Evolutionary conservation across 2,797 vertebrate species (phyloP).

Genomic region (Cryptoprocta ferox): DNA sequence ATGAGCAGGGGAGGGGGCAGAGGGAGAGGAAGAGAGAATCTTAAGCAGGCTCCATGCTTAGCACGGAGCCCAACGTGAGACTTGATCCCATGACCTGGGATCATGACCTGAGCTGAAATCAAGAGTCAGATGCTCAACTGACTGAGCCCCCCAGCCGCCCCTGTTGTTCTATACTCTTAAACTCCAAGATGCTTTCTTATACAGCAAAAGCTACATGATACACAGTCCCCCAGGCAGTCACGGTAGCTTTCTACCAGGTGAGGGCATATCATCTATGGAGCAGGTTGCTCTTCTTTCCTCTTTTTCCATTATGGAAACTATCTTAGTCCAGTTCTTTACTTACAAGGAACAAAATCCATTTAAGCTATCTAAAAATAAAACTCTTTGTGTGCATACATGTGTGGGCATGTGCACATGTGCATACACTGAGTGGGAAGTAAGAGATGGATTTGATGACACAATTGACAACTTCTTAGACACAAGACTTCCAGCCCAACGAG

Average conservation of each 20-base stretch:
- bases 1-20: too few species aligned
- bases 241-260: neutral
- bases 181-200: neutral
- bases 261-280: neutral
- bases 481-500: neutral
- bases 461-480: neutral
- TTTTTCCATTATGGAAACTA: neutral
- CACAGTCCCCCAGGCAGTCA: neutral
- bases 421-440: neutral
- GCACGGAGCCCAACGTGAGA: too few species aligned
- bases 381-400: neutral
- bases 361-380: constrained; percentile 16
- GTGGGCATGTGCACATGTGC: neutral
- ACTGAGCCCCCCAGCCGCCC: too few species aligned
- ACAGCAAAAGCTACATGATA: neutral
- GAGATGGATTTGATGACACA: neutral
- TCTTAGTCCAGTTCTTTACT: constrained; percentile 17
- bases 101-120: too few species aligned
- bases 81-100: too few species aligned
- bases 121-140: too few species aligned
- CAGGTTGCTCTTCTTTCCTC: neutral
- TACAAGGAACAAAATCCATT: neutral
- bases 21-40: too few species aligned
- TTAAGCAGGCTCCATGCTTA: too few species aligned
- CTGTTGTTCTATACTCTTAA: neutral